Evolutionary conservation across 1,140 invertebrate species (phyloP), one percentile per base, ranked within the genome.

Genomic region (Apis dorsata): DNA sequence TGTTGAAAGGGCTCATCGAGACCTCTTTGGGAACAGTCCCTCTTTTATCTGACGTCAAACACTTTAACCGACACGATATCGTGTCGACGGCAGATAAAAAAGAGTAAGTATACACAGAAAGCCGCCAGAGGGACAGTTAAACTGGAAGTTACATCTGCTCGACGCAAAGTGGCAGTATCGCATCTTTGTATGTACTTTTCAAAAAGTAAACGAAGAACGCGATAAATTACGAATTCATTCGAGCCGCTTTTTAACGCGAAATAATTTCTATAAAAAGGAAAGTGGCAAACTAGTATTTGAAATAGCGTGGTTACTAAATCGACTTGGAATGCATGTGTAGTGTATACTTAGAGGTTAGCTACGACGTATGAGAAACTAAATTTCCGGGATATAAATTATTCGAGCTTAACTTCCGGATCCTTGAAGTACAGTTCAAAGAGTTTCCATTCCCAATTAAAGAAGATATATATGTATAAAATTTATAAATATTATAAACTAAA

Each of bases 41-140:
- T 0, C 57, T 87, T 68, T 79, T 82, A 85, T 85, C 85, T 79
- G 21, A 13, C 49, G 49, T 11, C 77, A n/a, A 69, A 79, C 65
- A 13, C 34, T 49, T 24, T n/a, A 8, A 79, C 17, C 55, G 53
- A 24, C 28, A 17, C 17, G 77, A 21, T 70, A 79, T 55, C 77
- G 59, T 34, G 62, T 55, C 44, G 66, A 2, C n/a, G 59, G 9
- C 17, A 53, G 72, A 86, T 84, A 59, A 85, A 57, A 63, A 57
- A 21, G 15, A 13, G 19, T 13, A 49, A 17, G 53, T 15, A 44
- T 24, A 49, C 34, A 34, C 5, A 21, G 60, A 28, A n/a, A 4
- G 17, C 17, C 44, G 59, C 4, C 17, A 9, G 1, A 63, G 49
- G 49, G 17, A 11, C n/a, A 4, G 17, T 34, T 34, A 15, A 60